Evolutionary conservation across 2,888 invertebrate species (phyloP).

Genomic region (Calephelis perditalis): DNA sequence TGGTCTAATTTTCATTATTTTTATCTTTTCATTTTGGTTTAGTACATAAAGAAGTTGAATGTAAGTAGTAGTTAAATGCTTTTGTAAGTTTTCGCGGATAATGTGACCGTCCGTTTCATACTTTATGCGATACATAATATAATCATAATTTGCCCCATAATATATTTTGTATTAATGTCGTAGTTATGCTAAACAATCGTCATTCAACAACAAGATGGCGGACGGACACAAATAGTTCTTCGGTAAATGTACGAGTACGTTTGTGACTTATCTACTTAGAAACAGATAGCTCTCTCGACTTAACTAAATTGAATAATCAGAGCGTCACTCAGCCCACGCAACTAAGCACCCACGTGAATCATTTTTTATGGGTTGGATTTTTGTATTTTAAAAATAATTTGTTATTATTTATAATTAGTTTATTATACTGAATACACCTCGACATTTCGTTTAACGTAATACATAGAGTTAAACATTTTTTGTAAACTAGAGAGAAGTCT

Average conservation of each 20-base stretch:
- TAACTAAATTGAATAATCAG: slow-evolving; percentile 31
- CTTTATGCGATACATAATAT: neutral
- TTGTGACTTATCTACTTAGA: slow-evolving; percentile 56
- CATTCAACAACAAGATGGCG: slow-evolving; percentile 70
- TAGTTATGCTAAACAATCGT: slow-evolving; percentile 47
- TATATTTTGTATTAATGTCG: slow-evolving; percentile 29
- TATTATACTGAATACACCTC: slow-evolving; percentile 8
- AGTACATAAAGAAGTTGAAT: slow-evolving; percentile 8
- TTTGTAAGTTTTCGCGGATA: neutral
- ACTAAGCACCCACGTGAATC: slow-evolving; percentile 28
- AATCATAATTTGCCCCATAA: slow-evolving; percentile 26
- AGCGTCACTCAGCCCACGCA: slow-evolving; percentile 31
- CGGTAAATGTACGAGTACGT: slow-evolving; percentile 49
- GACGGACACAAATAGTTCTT: slow-evolving; percentile 57
- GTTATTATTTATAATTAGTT: neutral
- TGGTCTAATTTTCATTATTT: slow-evolving; percentile 44
- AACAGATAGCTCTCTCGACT: slow-evolving; percentile 41
- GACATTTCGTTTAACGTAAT: neutral
- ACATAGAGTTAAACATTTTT: neutral
- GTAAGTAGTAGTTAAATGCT: slow-evolving; percentile 11
- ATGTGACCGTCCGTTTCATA: slow-evolving; percentile 17
- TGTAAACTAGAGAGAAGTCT: slow-evolving; percentile 14
- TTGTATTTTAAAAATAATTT: slow-evolving; percentile 1
- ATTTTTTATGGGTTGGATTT: slow-evolving; percentile 14
- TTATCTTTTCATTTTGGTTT: neutral